Base-by-base conservation (phyloP, 2,797 vertebrate genomes). In the Yasuhikotakia modesta region DNA sequence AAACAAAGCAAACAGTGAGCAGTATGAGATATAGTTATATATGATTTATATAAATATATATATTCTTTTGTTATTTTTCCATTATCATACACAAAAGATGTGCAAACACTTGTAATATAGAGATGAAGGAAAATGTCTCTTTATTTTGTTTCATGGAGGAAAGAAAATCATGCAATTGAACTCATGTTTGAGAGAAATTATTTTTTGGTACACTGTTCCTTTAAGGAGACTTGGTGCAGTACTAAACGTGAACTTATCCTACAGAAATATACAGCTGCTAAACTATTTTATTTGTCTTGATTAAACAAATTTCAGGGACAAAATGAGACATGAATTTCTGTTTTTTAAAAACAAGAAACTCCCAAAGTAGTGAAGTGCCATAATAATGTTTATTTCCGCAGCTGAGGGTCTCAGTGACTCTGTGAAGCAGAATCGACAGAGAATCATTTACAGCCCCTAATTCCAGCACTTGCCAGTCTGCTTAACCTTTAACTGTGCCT, bases 401-500 rank as follows among this genome's bases (percentile, higher is more conserved):
- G 30, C 65, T 52, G 58, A 79, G 65, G 63, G 67, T 19, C 43
- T 73, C 70, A 60, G 50, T 73, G 73, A 48, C 64, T 52, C 10
- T 16, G 53, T 53, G 57, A 45, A 76, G 81, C 76, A 75, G 48
- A 60, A 24, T 13, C 55, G 46, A 52, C 72, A 70, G 46, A 71
- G 24, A 65, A 76, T 52, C 32, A 57, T 46, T 39, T 55, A 52
- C 30, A 60, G 21, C 43, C 22, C 16, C 52, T 46, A 46, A 46
- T 35, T 53, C 69, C 52, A 70, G 46, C 22, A 45, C 16, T 19
- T 50, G 10, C 12, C 14, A 24, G 52, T 52, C 46, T 70, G 72
- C 22, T 81, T 45, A 73, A 61, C 35, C 24, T 68, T 74, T 58
- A 74, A 30, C 57, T 64, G 48, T 76, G 65, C 74, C 70, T 78